These are phyloP conservation scores for Eilema caniola DNA, from an alignment of 2,888 invertebrate species.

Conservation along the genomic window DNA sequence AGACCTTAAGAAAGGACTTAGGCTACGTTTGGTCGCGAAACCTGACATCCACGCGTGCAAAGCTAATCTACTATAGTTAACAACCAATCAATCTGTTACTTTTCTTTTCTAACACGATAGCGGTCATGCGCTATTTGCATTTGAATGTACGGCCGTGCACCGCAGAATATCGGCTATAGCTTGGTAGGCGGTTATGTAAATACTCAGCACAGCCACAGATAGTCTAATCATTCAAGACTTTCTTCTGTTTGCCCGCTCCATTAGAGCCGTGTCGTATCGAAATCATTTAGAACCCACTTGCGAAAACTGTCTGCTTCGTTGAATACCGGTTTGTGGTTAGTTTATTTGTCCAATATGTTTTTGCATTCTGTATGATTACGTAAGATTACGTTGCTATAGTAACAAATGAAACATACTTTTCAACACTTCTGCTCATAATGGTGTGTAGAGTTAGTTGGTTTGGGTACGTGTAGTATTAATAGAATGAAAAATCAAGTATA, in stretches of 20 bases:
- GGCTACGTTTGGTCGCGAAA: too few relatives aligned
- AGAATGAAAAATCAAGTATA: too few relatives aligned
- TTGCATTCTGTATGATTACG: neutral
- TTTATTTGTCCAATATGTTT: neutral
- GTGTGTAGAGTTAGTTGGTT: too few relatives aligned
- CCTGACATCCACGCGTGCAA: too few relatives aligned
- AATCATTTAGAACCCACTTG: slow-evolving; percentile 27
- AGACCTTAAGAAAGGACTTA: too few relatives aligned
- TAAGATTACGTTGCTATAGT: neutral
- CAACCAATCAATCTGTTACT: neutral
- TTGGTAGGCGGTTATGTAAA: slow-evolving; percentile 61
- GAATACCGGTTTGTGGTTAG: slow-evolving; percentile 3
- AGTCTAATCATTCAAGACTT: slow-evolving; percentile 56
- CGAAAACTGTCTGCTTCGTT: slow-evolving; percentile 37
- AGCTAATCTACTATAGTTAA: too few relatives aligned
- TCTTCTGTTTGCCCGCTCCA: slow-evolving; percentile 62
- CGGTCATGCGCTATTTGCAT: slow-evolving; percentile 25
- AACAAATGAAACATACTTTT: neutral
- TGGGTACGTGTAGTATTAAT: too few relatives aligned
- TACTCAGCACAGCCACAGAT: slow-evolving; percentile 21
- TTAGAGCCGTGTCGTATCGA: slow-evolving; percentile 56
- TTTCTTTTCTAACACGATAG: slow-evolving; percentile 31
- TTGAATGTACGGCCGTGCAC: slow-evolving; percentile 30
- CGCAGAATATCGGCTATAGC: slow-evolving; percentile 34
- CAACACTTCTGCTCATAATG: too few relatives aligned